A percentile compares a stretch with the other conserved stretches of the same genome.
phyloP scores from a whole-genome alignment of 2,888 invertebrate genomes.

The Agrotis segetum region DNA sequence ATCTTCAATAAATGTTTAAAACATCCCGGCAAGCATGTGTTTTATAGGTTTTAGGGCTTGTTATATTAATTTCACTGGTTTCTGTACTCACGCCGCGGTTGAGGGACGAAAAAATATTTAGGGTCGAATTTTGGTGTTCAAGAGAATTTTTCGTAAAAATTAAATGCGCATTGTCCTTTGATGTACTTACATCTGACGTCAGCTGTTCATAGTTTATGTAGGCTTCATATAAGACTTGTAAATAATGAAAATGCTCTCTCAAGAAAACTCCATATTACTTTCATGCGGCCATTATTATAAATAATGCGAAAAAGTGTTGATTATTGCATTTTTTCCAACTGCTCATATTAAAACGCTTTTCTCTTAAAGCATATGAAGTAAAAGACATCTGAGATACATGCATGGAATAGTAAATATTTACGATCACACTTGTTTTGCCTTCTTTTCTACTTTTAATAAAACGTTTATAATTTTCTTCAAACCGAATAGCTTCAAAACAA shows the following conservation, averaged over 20 bases:
- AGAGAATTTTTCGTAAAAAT: conserved; percentile 31
- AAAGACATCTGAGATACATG: conserved; percentile 32
- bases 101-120: conserved; percentile 59
- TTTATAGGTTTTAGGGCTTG: conserved; percentile 88
- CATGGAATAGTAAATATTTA: conserved; percentile 35
- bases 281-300: conserved; percentile 25
- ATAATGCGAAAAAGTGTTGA: conserved; percentile 38
- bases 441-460: conserved; percentile 1
- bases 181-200: not conserved
- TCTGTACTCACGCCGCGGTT: conserved; percentile 65
- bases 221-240: not conserved
- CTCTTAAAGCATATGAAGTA: conserved; percentile 2
- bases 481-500: too few species aligned
- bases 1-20: conserved; percentile 89
- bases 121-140: conserved; percentile 21
- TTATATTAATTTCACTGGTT: conserved; percentile 86
- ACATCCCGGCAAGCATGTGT: conserved; percentile 88
- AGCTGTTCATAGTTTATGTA: not conserved
- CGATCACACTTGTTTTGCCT: conserved; percentile 2
- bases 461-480: not conserved
- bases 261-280: conserved; percentile 23
- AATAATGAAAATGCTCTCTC: not conserved
- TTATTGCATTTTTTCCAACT: conserved; percentile 48
- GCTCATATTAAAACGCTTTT: conserved; percentile 45
- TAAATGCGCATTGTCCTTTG: not conserved